A percentile compares a stretch with the other conserved stretches of the same genome.
Conservation (phyloP, 2,113 vertebrate species). For the Amphiprion percula region DNA sequence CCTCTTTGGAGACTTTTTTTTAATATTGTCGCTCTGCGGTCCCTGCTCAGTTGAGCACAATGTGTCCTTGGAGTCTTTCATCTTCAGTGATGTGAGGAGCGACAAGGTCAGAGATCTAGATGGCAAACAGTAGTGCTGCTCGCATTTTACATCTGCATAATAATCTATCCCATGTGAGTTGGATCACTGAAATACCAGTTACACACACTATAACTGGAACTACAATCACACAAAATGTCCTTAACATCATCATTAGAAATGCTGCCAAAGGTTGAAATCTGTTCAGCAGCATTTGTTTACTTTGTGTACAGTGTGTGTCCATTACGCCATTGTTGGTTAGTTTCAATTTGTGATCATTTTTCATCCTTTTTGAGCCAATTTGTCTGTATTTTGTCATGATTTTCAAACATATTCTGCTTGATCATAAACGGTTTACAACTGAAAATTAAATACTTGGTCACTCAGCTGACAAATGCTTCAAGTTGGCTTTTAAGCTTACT, state of each 20-base stretch:
- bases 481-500: background rate
- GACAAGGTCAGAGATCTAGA: too few species aligned
- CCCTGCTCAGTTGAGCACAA: too few species aligned
- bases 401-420: background rate
- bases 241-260: constrained; percentile 11
- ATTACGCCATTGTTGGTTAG: background rate
- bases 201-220: too few species aligned
- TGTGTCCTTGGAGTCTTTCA: too few species aligned
- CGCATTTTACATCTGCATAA: background rate
- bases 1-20: too few species aligned
- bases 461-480: background rate
- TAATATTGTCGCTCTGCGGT: too few species aligned
- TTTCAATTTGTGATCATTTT: background rate
- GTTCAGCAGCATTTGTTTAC: background rate
- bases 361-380: background rate
- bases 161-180: constrained; percentile 10
- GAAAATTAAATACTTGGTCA: background rate
- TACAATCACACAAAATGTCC: too few species aligned
- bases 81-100: too few species aligned
- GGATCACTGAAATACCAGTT: background rate
- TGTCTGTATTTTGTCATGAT: background rate
- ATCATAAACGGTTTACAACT: background rate
- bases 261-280: background rate
- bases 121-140: too few species aligned
- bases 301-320: background rate